Base-by-base conservation (phyloP, 2,888 invertebrate genomes). In the Himalopsyche anomala region DNA sequence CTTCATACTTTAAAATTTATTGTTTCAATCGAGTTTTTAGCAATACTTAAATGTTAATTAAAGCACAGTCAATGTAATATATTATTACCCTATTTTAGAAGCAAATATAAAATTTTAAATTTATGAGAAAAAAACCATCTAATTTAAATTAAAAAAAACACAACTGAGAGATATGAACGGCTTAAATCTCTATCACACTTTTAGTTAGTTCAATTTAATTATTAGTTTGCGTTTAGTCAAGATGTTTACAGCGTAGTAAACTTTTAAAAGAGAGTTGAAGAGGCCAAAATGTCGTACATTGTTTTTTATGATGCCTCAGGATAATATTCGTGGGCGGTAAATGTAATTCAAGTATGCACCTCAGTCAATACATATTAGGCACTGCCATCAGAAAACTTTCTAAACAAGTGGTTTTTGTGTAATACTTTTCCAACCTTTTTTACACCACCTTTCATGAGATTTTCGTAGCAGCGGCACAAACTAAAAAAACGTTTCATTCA, bases 321-420 rank as follows among this genome's bases (percentile, higher is more conserved):
- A 62, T 19, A 62, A 19, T 19, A 62, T 19, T 62, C 62, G 62
- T 62, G 62, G 62, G 62, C 28, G 62, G 62, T 62, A 62, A n/a
- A 62, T 62, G 9, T 62, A 62, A n/a, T 62, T 62, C 19, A 11
- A 62, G 62, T 62, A 51, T 51, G 51, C 51, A 62, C 62, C 62
- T 62, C 62, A 42, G 83, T 83, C 84, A 84, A 81, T 80, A 80
- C 55, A 55, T 84, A 84, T 62, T 85, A 85, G 51, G 81, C 69
- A 82, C 79, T 45, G 15, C 85, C 42, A 85, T 85, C 54, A 62
- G 62, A 81, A 55, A 81, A 85, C 85, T 85, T 85, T 85, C 85
- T 85, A 85, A 85, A 81, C 81, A 56, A 80, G 85, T 81, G 69
- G 85, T 85, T 85, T 85, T 84, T 62, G 85, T 85, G 81, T 85